Percentiles rank a stretch among this genome's conserved stretches.
Evolutionary conservation across 1,140 invertebrate species (phyloP).

Genomic region (Drosophila ficusphila): DNA sequence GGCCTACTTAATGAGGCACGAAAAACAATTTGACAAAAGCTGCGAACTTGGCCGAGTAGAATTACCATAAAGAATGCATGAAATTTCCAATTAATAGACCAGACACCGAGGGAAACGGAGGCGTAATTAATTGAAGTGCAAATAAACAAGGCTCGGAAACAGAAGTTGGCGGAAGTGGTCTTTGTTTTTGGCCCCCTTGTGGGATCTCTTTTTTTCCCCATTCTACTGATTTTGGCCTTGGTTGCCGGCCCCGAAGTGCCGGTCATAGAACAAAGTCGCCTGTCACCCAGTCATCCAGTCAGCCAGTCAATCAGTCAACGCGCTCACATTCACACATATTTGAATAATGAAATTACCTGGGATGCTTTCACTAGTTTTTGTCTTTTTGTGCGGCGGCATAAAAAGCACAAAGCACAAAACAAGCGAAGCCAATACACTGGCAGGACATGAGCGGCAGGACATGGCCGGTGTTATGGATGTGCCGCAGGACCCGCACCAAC

Average conservation of each 20-base stretch:
- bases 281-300: slow-evolving; percentile 12
- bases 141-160: slow-evolving; percentile 43
- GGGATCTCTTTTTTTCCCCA: neutral
- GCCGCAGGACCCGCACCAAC: slow-evolving; percentile 10
- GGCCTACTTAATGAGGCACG: slow-evolving; percentile 57
- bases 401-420: slow-evolving; percentile 58
- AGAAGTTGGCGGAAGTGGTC: slow-evolving; percentile 13
- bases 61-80: slow-evolving; percentile 73
- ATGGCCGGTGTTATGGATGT: slow-evolving; percentile 34
- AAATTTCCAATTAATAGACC: slow-evolving; percentile 59
- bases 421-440: slow-evolving; percentile 38
- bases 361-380: slow-evolving; percentile 44
- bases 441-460: slow-evolving; percentile 51
- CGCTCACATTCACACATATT: slow-evolving; percentile 43
- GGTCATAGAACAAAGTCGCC: slow-evolving; percentile 22
- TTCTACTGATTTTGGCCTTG: neutral
- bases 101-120: slow-evolving; percentile 3
- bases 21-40: slow-evolving; percentile 70
- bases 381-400: slow-evolving; percentile 35
- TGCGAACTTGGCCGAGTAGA: slow-evolving; percentile 42
- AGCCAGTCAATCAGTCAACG: slow-evolving; percentile 47
- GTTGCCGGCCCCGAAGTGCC: slow-evolving; percentile 9
- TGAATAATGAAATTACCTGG: slow-evolving; percentile 78
- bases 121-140: slow-evolving; percentile 57
- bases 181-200: neutral